Percentiles rank a stretch among this genome's conserved stretches.
phyloP scores from a whole-genome alignment of 2,797 vertebrate genomes.

The Mormyrops boulengeri region DNA sequence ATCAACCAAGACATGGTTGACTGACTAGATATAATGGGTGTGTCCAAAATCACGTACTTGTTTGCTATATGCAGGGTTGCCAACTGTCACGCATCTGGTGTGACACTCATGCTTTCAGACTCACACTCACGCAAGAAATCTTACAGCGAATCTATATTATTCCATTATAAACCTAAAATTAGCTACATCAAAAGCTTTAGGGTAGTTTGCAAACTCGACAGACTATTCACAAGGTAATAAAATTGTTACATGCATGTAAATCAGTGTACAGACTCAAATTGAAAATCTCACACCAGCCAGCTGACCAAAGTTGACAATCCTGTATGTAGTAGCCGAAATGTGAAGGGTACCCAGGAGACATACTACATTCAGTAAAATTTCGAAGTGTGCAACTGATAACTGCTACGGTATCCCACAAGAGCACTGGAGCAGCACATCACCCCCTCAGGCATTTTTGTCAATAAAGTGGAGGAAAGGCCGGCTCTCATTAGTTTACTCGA shows the following conservation, averaged over 20 bases:
- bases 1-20: neutral
- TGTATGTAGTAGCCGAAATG: neutral
- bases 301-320: neutral
- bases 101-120: neutral
- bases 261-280: neutral
- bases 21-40: neutral
- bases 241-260: neutral
- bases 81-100: neutral
- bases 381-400: neutral
- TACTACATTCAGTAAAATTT: neutral
- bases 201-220: neutral
- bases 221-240: neutral
- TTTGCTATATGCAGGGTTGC: neutral
- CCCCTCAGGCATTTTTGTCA: neutral
- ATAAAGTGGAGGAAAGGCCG: neutral
- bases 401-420: neutral
- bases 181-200: neutral
- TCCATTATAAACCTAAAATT: neutral
- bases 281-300: neutral
- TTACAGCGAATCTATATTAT: neutral
- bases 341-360: neutral
- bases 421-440: neutral
- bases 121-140: neutral
- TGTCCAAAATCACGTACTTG: neutral
- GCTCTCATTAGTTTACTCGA: neutral